Evolutionary conservation across 1,140 invertebrate species (phyloP).

Genomic region (Drosophila parvula): DNA sequence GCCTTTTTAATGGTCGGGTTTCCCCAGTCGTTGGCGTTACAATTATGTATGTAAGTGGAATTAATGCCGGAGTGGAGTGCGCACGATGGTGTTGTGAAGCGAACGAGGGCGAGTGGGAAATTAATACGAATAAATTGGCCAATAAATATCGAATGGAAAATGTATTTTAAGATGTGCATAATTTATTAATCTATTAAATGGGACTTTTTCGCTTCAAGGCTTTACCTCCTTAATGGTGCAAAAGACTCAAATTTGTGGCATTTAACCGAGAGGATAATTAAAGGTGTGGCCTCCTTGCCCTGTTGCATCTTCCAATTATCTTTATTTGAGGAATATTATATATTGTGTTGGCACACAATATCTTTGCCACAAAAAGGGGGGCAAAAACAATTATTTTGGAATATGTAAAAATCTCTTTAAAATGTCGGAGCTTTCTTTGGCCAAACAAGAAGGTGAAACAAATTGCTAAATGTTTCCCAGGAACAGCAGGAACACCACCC

Average conservation of each 20-base stretch:
- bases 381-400: slow-evolving; percentile 35
- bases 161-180: slow-evolving; percentile 50
- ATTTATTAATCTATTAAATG: slow-evolving; percentile 55
- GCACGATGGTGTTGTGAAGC: slow-evolving; percentile 1
- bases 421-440: slow-evolving; percentile 23
- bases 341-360: too few species aligned
- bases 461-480: slow-evolving; percentile 51
- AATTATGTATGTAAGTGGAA: slow-evolving; percentile 54
- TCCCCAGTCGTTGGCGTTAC: slow-evolving; percentile 14
- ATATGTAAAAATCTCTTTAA: slow-evolving; percentile 28
- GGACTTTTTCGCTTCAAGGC: slow-evolving; percentile 24
- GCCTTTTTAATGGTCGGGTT: slow-evolving; percentile 38
- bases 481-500: slow-evolving; percentile 5
- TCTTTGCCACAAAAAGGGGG: slow-evolving; percentile 1
- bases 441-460: slow-evolving; percentile 47
- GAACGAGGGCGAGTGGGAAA: slow-evolving; percentile 24
- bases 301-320: slow-evolving; percentile 21
- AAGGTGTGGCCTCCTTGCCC: neutral
- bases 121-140: slow-evolving; percentile 51
- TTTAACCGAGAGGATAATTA: neutral
- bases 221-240: slow-evolving; percentile 28
- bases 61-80: slow-evolving; percentile 24
- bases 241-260: neutral
- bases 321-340: slow-evolving; percentile 6
- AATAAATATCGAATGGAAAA: slow-evolving; percentile 49